Evolutionary conservation across 2,113 vertebrate species (phyloP), one percentile per base, ranked within the genome.

Genomic region (Pseudorhombus dupliciocellatus): DNA sequence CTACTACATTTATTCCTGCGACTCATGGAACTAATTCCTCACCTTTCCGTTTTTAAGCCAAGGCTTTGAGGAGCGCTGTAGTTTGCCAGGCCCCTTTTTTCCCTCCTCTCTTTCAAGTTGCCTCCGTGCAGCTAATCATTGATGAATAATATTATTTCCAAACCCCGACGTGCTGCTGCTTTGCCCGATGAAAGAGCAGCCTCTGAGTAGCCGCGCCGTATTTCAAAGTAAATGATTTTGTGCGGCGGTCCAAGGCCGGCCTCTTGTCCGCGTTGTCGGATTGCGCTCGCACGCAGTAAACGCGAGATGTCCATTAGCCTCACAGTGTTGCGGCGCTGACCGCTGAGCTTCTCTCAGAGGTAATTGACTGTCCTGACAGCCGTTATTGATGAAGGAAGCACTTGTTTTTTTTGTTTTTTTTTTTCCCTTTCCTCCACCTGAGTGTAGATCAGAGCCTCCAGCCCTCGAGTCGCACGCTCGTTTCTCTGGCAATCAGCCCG

Each of bases 291-390:
- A 50, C 61, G 10, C 58, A 12, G 42, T 24, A 37, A 77, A 20
- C 6, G 50, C 2, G 34, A 21, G 62, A 53, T 34, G 53, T 77
- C 80, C 70, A 56, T 70, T 79, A 53, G 63, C 37, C 54, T 57
- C 77, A 22, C 71, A 4, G 66, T 0, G 58, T 42, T 70, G 66
- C 12, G 16, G 59, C 16, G 77, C 37, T 18, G 53, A 53, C 66
- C 18, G 28, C 55, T 31, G 53, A 64, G 74, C 63, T 48, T 63
- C 69, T 70, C 68, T 71, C 48, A 0, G 68, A 60, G 67, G 68
- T 74, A 77, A 81, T 79, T 75, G 81, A 79, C 83, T 79, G 60
- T 66, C 66, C 70, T 80, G 75, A 75, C 75, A 71, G 73, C 73
- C 20, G 55, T 75, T 77, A 77, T 70, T 83, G 77, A 87, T 83